phyloP scores from a whole-genome alignment of 1,140 invertebrate genomes.

The Drosophila sucinea region DNA sequence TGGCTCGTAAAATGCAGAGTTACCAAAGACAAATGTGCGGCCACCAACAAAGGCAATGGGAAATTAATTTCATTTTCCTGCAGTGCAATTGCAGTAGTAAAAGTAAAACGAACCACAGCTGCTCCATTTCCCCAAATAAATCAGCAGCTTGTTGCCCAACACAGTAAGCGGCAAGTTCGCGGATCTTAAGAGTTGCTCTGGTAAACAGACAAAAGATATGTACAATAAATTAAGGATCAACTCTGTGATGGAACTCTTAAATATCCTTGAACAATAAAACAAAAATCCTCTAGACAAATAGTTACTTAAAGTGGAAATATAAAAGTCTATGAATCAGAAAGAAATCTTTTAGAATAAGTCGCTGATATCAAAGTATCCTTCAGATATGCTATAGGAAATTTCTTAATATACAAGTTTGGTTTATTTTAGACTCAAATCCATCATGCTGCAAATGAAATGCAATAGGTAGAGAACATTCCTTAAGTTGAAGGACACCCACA shows the following conservation, averaged over 20 bases:
- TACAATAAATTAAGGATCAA: not conserved
- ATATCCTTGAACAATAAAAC: slow-evolving; percentile 1
- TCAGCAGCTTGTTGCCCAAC: slow-evolving; percentile 31
- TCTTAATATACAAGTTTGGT: too few species aligned
- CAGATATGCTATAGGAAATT: not conserved
- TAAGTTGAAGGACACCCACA: slow-evolving; percentile 24
- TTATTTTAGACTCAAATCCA: not conserved
- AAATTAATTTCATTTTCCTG: slow-evolving; percentile 74
- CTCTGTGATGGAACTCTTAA: not conserved
- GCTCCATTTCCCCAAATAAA: slow-evolving; percentile 40
- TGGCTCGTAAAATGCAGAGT: slow-evolving; percentile 56
- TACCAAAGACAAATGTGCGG: slow-evolving; percentile 66
- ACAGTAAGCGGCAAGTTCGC: slow-evolving; percentile 4
- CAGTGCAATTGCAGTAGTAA: slow-evolving; percentile 37
- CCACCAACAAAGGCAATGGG: slow-evolving; percentile 63
- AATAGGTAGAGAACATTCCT: not conserved
- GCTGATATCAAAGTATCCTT: too few species aligned
- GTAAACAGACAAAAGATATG: not conserved
- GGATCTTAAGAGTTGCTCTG: slow-evolving; percentile 9
- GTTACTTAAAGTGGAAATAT: too few species aligned
- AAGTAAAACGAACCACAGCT: slow-evolving; percentile 31
- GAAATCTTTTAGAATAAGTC: too few species aligned
- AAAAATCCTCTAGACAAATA: too few species aligned
- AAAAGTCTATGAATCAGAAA: too few species aligned
- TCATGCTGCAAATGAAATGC: not conserved